Percentiles rank a stretch among this genome's conserved stretches.
Conservation (phyloP, 2,797 vertebrate genomes). For the Epinephelus coioides region DNA sequence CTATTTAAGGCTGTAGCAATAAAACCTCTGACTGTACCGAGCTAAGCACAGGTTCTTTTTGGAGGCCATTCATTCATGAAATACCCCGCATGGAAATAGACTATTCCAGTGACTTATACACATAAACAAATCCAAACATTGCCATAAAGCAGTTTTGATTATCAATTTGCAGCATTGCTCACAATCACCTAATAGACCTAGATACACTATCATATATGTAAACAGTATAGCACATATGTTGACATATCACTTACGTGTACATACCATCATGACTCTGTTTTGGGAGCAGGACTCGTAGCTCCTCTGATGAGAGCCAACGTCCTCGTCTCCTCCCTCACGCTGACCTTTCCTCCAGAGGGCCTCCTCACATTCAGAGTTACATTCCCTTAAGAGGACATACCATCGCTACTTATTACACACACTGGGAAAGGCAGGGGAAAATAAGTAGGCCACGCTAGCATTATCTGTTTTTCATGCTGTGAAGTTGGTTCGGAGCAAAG, state of each 20-base stretch:
- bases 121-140: slow-evolving; percentile 4
- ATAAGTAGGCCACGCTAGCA: slow-evolving; percentile 76
- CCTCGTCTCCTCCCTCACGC: slow-evolving; percentile 23
- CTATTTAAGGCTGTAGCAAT: no score
- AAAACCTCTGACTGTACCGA: no score
- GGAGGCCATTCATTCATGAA: neutral
- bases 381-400: slow-evolving; percentile 81
- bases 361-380: slow-evolving; percentile 64
- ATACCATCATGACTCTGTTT: slow-evolving; percentile 21
- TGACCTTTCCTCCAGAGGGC: slow-evolving; percentile 63
- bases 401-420: slow-evolving; percentile 82
- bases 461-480: slow-evolving; percentile 76
- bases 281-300: slow-evolving; percentile 5
- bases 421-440: slow-evolving; percentile 63
- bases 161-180: slow-evolving; percentile 8
- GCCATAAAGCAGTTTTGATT: slow-evolving; percentile 1
- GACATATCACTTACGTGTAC: slow-evolving; percentile 1
- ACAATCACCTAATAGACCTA: neutral
- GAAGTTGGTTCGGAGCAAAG: slow-evolving; percentile 69
- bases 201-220: neutral
- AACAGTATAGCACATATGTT: neutral
- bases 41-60: no score
- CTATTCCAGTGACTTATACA: neutral
- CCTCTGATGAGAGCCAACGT: slow-evolving; percentile 15
- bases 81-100: neutral